A percentile compares a stretch with the other conserved stretches of the same genome.
Conservation (phyloP, 2,113 vertebrate species). For the Neotoma lepida region DNA sequence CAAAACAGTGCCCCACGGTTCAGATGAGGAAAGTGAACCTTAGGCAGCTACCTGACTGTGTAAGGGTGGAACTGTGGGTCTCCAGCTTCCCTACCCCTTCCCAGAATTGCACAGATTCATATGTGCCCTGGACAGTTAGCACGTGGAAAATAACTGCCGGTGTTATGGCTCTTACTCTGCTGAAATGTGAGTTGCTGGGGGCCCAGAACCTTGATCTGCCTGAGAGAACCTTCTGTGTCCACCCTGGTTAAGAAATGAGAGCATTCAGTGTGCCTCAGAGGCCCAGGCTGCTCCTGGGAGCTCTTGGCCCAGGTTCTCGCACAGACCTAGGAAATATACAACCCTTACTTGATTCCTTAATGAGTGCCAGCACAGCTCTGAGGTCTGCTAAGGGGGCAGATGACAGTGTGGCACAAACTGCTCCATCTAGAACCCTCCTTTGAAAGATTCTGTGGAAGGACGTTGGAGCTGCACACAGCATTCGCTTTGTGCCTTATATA, state of each 20-base stretch:
- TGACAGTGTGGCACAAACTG: accelerated
- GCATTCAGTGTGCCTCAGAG: not conserved
- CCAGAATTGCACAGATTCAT: not conserved
- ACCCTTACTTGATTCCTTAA: not conserved
- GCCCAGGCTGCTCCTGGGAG: not conserved
- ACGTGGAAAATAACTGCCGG: not conserved
- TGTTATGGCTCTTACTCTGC: not conserved
- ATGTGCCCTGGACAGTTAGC: not conserved
- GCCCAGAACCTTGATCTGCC: too few species aligned
- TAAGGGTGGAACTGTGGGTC: accelerated
- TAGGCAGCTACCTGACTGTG: not conserved
- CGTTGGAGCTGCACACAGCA: too few species aligned
- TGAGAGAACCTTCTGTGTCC: not conserved
- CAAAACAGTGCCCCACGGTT: not conserved
- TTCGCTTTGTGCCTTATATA: not conserved
- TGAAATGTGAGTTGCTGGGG: not conserved
- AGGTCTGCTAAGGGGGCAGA: too few species aligned
- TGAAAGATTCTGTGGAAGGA: accelerated
- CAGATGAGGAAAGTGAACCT: not conserved
- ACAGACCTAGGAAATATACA: not conserved
- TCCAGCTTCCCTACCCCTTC: accelerated
- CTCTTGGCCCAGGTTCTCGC: not conserved
- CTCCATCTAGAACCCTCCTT: not conserved
- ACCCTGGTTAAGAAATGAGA: not conserved
- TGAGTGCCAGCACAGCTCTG: not conserved